Evolutionary conservation across 2,113 vertebrate species (phyloP).

Genomic region (Oncorhynchus kisutch): DNA sequence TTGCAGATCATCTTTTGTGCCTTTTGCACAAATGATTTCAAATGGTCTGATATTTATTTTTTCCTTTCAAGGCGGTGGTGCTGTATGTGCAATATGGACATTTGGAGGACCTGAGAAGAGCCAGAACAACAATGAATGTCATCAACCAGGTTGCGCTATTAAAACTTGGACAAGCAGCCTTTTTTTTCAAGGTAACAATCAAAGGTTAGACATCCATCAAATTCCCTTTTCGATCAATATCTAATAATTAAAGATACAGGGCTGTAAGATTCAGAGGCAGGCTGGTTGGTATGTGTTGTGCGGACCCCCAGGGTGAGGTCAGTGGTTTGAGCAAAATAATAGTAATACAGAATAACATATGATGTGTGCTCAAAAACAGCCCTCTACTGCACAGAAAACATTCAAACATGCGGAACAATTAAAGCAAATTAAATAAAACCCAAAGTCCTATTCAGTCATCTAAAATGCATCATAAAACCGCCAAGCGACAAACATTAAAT

Average conservation of each 20-base stretch:
- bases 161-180: constrained; percentile 86
- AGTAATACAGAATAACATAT: too few relatives aligned
- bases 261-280: too few relatives aligned
- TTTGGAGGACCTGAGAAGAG: constrained; percentile 75
- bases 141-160: constrained; percentile 86
- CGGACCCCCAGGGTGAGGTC: too few relatives aligned
- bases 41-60: too few relatives aligned
- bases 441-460: constrained; percentile 9
- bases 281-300: too few relatives aligned
- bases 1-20: not conserved
- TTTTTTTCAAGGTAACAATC: constrained; percentile 86
- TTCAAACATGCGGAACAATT: not conserved
- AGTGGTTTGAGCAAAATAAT: too few relatives aligned
- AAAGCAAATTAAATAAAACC: constrained; percentile 7
- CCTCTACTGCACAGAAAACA: not conserved
- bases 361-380: too few relatives aligned
- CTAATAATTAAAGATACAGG: too few relatives aligned
- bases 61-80: constrained; percentile 78
- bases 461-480: constrained; percentile 12
- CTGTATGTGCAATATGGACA: constrained; percentile 89
- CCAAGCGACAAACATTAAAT: not conserved
- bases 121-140: constrained; percentile 70
- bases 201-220: too few relatives aligned
- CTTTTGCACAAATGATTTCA: constrained; percentile 2
- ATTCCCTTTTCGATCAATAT: too few relatives aligned